Percentiles rank a stretch among this genome's conserved stretches.
Conservation (phyloP, 2,113 vertebrate species). For the Cynopterus brachyotis region DNA sequence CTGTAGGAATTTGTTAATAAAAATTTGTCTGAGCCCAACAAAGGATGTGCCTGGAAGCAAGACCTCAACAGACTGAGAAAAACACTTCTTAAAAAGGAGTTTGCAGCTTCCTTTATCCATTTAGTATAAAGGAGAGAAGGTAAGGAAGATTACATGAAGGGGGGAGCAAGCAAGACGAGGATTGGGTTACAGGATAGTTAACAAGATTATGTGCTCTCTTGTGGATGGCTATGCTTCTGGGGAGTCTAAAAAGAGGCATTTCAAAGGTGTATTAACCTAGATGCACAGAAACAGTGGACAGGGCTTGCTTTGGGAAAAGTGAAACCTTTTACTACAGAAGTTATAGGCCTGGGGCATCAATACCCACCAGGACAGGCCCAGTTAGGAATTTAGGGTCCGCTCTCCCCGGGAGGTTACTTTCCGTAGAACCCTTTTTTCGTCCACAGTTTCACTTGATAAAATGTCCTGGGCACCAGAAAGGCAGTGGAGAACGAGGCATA, state of each 20-base stretch:
- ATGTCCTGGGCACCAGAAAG: background rate
- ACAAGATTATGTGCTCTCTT: background rate
- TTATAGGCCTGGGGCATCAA: background rate
- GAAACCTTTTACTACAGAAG: background rate
- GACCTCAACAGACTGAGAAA: background rate
- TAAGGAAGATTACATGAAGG: background rate
- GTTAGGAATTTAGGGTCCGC: background rate
- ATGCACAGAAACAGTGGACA: background rate
- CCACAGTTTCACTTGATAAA: background rate
- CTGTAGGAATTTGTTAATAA: background rate
- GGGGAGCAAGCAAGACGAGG: background rate
- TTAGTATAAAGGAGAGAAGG: background rate
- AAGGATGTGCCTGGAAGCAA: background rate
- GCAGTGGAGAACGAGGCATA: background rate
- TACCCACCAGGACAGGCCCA: too few relatives aligned
- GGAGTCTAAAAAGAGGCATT: background rate
- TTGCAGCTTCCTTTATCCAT: too few relatives aligned
- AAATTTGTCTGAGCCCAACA: background rate
- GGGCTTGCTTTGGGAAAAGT: background rate
- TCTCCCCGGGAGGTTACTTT: background rate
- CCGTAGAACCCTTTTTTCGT: background rate
- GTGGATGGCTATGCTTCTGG: background rate
- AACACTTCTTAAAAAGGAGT: background rate
- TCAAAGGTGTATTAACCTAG: background rate
- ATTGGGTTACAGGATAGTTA: background rate